A percentile compares a stretch with the other conserved stretches of the same genome.
Evolutionary conservation across 2,888 invertebrate species (phyloP).

Genomic region (Heteropelma amictum): DNA sequence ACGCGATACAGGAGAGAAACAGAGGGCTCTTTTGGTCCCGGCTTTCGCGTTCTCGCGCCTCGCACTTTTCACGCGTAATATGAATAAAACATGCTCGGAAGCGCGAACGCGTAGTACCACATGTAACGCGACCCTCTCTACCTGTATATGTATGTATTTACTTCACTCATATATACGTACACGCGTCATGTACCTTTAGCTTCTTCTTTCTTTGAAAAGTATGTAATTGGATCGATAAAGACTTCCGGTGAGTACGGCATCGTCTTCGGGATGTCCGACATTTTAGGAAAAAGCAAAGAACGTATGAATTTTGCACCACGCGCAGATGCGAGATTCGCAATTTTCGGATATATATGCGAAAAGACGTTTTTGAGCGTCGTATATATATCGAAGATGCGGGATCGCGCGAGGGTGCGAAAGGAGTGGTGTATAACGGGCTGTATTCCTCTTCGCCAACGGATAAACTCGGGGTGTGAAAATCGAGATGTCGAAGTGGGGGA

Average conservation of each 20-base stretch:
- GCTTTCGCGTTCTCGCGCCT: constrained; percentile 50
- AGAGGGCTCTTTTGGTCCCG: constrained; percentile 43
- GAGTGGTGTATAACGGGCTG: constrained; percentile 40
- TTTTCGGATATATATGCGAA: not conserved
- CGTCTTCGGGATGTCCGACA: no score
- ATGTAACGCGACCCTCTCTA: constrained; percentile 33
- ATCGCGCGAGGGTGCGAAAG: constrained; percentile 21
- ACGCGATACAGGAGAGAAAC: constrained; percentile 26
- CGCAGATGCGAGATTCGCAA: constrained; percentile 40
- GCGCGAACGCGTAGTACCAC: constrained; percentile 49
- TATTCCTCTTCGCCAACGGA: constrained; percentile 46
- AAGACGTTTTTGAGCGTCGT: not conserved
- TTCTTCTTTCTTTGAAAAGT: no score
- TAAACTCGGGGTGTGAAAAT: constrained; percentile 74
- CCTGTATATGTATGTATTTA: constrained; percentile 3
- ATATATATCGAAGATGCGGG: not conserved
- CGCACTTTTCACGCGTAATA: constrained; percentile 66
- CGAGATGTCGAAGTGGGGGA: constrained; percentile 62
- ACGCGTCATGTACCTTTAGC: no score
- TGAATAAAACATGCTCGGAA: constrained; percentile 72
- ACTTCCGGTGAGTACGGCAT: no score
- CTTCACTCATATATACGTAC: constrained; percentile 5
- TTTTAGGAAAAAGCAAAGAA: no score
- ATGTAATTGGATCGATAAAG: no score
- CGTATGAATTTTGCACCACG: not conserved